phyloP scores from a whole-genome alignment of 2,888 invertebrate species.

The Drosophila quasianomalipes region DNA sequence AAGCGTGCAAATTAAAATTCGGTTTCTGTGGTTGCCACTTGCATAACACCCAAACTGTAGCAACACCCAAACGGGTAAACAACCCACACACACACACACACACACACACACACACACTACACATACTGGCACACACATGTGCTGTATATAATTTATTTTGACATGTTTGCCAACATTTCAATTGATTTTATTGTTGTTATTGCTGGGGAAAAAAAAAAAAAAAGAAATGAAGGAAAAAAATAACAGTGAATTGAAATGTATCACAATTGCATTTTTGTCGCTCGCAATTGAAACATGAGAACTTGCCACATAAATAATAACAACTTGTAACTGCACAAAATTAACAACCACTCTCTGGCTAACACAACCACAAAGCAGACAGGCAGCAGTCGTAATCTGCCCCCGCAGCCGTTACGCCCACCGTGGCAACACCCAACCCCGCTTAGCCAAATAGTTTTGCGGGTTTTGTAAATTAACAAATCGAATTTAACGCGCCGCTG shows the following conservation, averaged over 20 bases:
- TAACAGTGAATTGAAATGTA: slow-evolving; percentile 72
- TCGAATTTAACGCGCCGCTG: slow-evolving; percentile 79
- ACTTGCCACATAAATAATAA: slow-evolving; percentile 70
- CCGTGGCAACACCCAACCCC: slow-evolving; percentile 36
- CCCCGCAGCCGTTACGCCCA: slow-evolving; percentile 15
- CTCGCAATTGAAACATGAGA: slow-evolving; percentile 72
- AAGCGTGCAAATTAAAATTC: slow-evolving; percentile 82
- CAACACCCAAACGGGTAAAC: slow-evolving; percentile 66
- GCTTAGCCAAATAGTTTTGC: slow-evolving; percentile 78
- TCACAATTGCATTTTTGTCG: slow-evolving; percentile 71
- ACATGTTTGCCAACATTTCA: slow-evolving; percentile 86
- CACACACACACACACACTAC: slow-evolving; percentile 11
- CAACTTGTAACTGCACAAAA: slow-evolving; percentile 69
- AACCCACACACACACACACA: slow-evolving; percentile 49
- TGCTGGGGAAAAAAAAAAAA: not conserved
- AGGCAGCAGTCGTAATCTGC: slow-evolving; percentile 15
- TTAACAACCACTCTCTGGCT: slow-evolving; percentile 9
- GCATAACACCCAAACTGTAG: slow-evolving; percentile 64
- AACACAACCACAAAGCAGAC: slow-evolving; percentile 72
- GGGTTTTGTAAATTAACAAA: slow-evolving; percentile 82
- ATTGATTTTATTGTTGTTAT: slow-evolving; percentile 83
- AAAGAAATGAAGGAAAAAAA: slow-evolving; percentile 54
- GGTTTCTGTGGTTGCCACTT: slow-evolving; percentile 81
- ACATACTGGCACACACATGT: slow-evolving; percentile 29
- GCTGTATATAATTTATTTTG: slow-evolving; percentile 83